These are phyloP conservation scores for Ispidina picta DNA, from an alignment of 2,797 vertebrate species.

Conservation along the genomic window DNA sequence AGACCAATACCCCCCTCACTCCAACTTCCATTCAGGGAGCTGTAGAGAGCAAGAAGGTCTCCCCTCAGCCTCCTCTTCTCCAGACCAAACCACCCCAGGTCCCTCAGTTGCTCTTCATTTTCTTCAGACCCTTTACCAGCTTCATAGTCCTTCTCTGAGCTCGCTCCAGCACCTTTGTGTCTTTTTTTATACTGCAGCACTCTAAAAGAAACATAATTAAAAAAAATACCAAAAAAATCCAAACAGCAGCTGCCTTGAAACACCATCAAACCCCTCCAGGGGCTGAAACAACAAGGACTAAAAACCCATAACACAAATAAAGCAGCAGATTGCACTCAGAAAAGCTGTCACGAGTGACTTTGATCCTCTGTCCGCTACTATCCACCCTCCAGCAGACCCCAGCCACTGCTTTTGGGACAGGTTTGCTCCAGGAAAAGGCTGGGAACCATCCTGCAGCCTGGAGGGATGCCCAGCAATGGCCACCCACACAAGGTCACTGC, in stretches of 20 bases:
- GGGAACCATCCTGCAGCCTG: not conserved
- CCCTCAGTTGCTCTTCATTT: no score
- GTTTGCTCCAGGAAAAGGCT: not conserved
- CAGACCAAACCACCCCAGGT: no score
- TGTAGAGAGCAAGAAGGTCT: no score
- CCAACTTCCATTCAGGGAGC: no score
- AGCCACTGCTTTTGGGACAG: not conserved
- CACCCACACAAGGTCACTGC: not conserved
- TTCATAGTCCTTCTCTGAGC: no score
- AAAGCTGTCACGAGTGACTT: not conserved
- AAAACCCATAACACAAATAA: not conserved
- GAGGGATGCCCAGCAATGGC: not conserved
- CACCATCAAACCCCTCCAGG: not conserved
- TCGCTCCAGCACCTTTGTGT: no score
- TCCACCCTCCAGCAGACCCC: not conserved
- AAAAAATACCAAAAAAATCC: no score
- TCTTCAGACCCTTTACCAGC: no score
- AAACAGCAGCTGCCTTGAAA: not conserved
- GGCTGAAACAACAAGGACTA: not conserved
- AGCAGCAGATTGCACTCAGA: not conserved
- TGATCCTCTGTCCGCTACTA: not conserved
- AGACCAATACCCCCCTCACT: no score
- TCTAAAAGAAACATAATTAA: no score
- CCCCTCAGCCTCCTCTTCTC: no score
- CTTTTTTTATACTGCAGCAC: no score